phyloP scores from a whole-genome alignment of 2,113 vertebrate species.

The Triplophysa rosa region DNA sequence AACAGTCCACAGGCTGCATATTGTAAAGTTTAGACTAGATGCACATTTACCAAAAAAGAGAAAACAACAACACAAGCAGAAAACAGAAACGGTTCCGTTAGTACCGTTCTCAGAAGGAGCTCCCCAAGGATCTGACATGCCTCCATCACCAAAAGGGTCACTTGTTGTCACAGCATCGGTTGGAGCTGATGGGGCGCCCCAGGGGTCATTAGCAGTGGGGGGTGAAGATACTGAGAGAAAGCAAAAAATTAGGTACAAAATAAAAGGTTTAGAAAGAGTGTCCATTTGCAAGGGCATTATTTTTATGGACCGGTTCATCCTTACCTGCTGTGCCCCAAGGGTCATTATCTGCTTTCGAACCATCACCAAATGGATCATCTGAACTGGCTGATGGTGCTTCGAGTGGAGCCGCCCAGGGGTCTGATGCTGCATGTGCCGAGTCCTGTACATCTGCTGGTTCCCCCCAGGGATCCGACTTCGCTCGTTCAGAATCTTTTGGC shows the following conservation, averaged over 20 bases:
- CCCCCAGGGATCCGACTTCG: slow-evolving; percentile 42
- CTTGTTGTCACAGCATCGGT: slow-evolving; percentile 46
- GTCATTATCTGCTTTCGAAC: slow-evolving; percentile 62
- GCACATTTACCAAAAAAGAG: not conserved
- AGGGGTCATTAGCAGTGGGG: slow-evolving; percentile 61
- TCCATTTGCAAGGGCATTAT: not conserved
- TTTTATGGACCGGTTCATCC: not conserved
- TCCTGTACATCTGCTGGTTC: slow-evolving; percentile 26
- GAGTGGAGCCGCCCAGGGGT: slow-evolving; percentile 59
- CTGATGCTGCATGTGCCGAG: slow-evolving; percentile 15
- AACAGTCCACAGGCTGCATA: too few relatives aligned
- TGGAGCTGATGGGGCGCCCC: slow-evolving; percentile 69
- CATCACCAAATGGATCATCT: slow-evolving; percentile 70
- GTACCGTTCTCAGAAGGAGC: slow-evolving; percentile 51
- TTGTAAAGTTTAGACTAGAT: too few relatives aligned
- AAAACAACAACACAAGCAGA: not conserved
- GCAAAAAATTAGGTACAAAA: not conserved
- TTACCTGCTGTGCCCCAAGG: slow-evolving; percentile 72
- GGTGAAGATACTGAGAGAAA: slow-evolving; percentile 57
- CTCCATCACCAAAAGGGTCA: slow-evolving; percentile 71
- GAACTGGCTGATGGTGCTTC: slow-evolving; percentile 53
- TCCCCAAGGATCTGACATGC: slow-evolving; percentile 69
- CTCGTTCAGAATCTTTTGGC: slow-evolving; percentile 6
- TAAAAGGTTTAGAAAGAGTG: not conserved
- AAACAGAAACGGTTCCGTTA: slow-evolving; percentile 45